Base-by-base conservation (phyloP, 2,888 invertebrate genomes). In the Blastobasis lacticolella region DNA sequence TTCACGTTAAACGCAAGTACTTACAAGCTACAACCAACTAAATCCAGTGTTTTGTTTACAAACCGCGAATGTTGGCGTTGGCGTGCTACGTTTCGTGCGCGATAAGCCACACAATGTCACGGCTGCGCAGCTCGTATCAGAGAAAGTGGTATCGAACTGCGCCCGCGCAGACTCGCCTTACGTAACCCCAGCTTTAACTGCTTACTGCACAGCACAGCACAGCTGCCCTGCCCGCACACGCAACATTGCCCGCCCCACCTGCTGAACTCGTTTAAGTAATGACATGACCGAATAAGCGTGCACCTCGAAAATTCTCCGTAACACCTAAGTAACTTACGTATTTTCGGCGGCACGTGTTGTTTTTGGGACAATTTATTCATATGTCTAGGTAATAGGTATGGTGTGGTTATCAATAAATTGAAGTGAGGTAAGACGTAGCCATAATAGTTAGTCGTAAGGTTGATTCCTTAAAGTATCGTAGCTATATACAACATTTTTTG, bases 21-120 rank as follows among this genome's bases (percentile, higher is more conserved):
- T 23, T 23, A 23, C 23, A 23, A 23, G 23, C 3, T 23, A 23
- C 23, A 23, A 23, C 23, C 23, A 23, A 23, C 23, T 23, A 23
- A 23, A 23, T 23, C 23, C 23, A 23, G 23, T 8, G 41, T 41
- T 41, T 43, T 43, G 9, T 46, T 37, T 8, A 37, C 36, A 36
- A 37, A 37, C 45, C 45, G 10, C 23, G 41, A 9, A 6, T 9
- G 8, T 9, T 41, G 6, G 37, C 45, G 23, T 43, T 10, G 42
- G 5, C 37, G 46, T 57, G 58, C 58, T 57, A 23, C 23, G 55
- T 57, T 49, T 51, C 49, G 53, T 53, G 57, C 57, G 55, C 60
- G 66, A 68, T 66, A 68, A 64, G 65, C 37, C 60, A 59, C 60
- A 63, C 67, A 72, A 67, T 73, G 69, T 71, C 71, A 70, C 56